phyloP scores from a whole-genome alignment of 2,113 vertebrate species.

The Pao palembangensis region DNA sequence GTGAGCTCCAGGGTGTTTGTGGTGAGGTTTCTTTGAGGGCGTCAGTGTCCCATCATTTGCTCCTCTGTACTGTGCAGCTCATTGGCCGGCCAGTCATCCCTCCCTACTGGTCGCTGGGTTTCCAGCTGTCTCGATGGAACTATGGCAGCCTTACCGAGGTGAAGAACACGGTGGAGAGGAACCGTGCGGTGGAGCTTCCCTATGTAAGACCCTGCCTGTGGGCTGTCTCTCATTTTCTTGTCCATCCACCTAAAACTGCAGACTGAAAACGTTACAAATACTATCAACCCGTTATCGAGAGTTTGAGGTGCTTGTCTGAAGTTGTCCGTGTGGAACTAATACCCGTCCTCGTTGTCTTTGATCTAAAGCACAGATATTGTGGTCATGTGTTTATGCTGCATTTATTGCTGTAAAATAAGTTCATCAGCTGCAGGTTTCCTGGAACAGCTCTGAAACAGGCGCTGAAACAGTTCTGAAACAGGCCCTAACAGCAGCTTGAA shows the following conservation, averaged over 20 bases:
- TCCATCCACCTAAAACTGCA: not conserved
- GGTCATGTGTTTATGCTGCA: too few relatives aligned
- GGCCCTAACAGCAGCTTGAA: too few relatives aligned
- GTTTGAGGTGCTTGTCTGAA: too few relatives aligned
- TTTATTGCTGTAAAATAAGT: too few relatives aligned
- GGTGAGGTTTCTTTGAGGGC: conserved; percentile 4
- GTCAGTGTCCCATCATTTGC: not conserved
- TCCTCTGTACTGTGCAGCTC: conserved; percentile 68
- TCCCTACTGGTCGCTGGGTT: conserved; percentile 91
- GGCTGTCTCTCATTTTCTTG: not conserved
- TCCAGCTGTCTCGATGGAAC: conserved; percentile 91
- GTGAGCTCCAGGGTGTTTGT: conserved; percentile 61
- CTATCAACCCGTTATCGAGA: too few relatives aligned
- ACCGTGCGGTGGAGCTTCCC: conserved; percentile 79
- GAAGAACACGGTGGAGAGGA: conserved; percentile 81
- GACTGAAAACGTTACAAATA: too few relatives aligned
- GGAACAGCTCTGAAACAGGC: too few relatives aligned
- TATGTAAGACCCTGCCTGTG: conserved; percentile 80
- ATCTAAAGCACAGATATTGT: too few relatives aligned
- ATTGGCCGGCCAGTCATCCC: conserved; percentile 85
- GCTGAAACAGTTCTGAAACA: too few relatives aligned
- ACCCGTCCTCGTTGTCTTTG: too few relatives aligned
- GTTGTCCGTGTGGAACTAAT: too few relatives aligned
- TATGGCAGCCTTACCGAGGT: conserved; percentile 81
- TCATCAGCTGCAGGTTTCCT: too few relatives aligned